phyloP scores from a whole-genome alignment of 35 echinoderm and acorn worm genomes.

The Eucidaris tribuloides region DNA sequence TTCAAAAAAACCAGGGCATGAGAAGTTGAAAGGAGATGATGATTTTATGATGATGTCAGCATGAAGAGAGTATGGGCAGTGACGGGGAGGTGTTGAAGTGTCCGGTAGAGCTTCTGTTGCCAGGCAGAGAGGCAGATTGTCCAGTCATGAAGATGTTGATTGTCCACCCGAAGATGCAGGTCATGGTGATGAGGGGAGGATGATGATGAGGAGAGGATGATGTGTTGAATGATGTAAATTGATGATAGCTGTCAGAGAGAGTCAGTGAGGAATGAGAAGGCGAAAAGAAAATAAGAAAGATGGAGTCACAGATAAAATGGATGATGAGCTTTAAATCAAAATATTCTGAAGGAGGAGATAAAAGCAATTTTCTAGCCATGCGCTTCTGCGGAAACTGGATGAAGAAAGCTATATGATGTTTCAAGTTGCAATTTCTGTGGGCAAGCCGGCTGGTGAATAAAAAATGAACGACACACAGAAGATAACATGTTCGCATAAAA shows the following conservation, averaged over 20 bases:
- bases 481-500: too few relatives aligned
- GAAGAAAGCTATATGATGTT: constrained; percentile 8
- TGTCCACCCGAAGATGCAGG: background rate
- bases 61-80: background rate
- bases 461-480: background rate
- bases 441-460: background rate
- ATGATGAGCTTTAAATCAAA: too few relatives aligned
- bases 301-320: too few relatives aligned
- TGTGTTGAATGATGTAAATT: background rate
- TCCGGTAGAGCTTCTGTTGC: constrained; percentile 2
- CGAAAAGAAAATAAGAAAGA: too few relatives aligned
- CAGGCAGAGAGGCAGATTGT: background rate
- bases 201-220: too few relatives aligned
- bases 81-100: background rate
- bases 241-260: background rate
- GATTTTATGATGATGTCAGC: constrained; percentile 1
- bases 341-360: too few relatives aligned
- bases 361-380: too few relatives aligned
- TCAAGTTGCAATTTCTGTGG: background rate
- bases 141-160: background rate
- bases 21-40: background rate
- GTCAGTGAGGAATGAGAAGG: too few relatives aligned
- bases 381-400: background rate
- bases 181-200: too few relatives aligned
- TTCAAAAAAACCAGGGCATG: background rate